Percentiles rank a stretch among this genome's conserved stretches.
Evolutionary conservation across 2,888 invertebrate genomes (phyloP).

Genomic region (Ernsta delagoae): DNA sequence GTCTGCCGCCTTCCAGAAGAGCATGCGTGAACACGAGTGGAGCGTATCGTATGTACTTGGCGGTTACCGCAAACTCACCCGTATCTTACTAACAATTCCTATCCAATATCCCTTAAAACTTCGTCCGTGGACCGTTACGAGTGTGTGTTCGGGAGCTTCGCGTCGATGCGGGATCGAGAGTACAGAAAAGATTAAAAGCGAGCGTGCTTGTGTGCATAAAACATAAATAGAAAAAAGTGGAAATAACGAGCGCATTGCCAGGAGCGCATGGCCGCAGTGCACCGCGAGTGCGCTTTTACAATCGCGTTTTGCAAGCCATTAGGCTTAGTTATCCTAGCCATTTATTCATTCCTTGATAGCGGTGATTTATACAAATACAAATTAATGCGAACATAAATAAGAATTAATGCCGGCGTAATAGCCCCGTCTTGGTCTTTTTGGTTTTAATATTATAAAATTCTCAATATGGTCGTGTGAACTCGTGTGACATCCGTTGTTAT

Average conservation of each 20-base stretch:
- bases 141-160: conserved; percentile 42
- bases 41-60: conserved; percentile 82
- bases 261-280: conserved; percentile 56
- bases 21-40: conserved; percentile 84
- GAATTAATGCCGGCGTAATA: conserved; percentile 22
- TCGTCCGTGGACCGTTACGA: conserved; percentile 3
- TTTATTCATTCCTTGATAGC: conserved; percentile 29
- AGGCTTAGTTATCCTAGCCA: conserved; percentile 30
- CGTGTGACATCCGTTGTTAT: neutral
- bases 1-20: conserved; percentile 84
- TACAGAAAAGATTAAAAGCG: conserved; percentile 35
- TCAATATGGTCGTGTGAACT: conserved; percentile 15
- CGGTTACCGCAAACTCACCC: conserved; percentile 22
- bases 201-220: conserved; percentile 45
- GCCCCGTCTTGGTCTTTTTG: conserved; percentile 20
- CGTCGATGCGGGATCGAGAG: conserved; percentile 36
- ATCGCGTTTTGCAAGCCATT: conserved; percentile 47
- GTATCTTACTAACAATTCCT: conserved; percentile 47
- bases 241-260: conserved; percentile 44
- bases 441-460: conserved; percentile 24
- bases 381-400: conserved; percentile 32
- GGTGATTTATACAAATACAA: conserved; percentile 31
- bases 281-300: conserved; percentile 50
- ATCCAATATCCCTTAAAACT: conserved; percentile 4
- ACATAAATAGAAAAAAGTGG: conserved; percentile 54